phyloP scores from a whole-genome alignment of 2,797 vertebrate species.

The Margarornis squamiger region DNA sequence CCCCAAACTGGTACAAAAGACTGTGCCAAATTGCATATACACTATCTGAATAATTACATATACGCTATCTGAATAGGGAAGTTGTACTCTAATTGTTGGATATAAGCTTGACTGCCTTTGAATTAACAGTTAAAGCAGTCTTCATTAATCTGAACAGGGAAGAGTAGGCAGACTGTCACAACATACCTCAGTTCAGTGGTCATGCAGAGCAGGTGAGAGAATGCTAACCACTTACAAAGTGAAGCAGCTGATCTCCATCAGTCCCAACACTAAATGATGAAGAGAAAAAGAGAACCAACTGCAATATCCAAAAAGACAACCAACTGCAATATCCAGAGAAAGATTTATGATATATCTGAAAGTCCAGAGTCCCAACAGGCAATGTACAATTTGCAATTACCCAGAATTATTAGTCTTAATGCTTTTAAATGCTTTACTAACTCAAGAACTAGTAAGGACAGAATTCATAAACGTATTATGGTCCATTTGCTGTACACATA shows the following conservation, averaged over 20 bases:
- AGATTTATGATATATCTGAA: conserved; percentile 35
- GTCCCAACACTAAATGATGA: background rate
- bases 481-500: conserved; percentile 48
- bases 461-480: conserved; percentile 55
- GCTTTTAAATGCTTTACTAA: conserved; percentile 51
- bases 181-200: conserved; percentile 74
- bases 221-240: conserved; percentile 43
- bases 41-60: conserved; percentile 50
- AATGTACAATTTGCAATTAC: conserved; percentile 5
- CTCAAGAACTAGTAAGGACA: conserved; percentile 19
- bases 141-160: conserved; percentile 78
- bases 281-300: conserved; percentile 31
- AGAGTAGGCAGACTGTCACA: conserved; percentile 76
- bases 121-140: conserved; percentile 77
- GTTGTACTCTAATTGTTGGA: conserved; percentile 77
- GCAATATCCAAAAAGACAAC: conserved; percentile 13
- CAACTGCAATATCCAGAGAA: background rate
- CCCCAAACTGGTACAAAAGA: conserved; percentile 21
- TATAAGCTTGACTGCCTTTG: conserved; percentile 79
- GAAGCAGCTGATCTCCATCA: conserved; percentile 53
- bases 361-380: conserved; percentile 10
- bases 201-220: conserved; percentile 70
- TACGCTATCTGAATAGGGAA: conserved; percentile 55
- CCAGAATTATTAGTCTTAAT: conserved; percentile 62
- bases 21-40: conserved; percentile 1